These are phyloP conservation scores for Protobothrops mucrosquamatus DNA, from an alignment of 2,113 vertebrate genomes.

Conservation along the genomic window DNA sequence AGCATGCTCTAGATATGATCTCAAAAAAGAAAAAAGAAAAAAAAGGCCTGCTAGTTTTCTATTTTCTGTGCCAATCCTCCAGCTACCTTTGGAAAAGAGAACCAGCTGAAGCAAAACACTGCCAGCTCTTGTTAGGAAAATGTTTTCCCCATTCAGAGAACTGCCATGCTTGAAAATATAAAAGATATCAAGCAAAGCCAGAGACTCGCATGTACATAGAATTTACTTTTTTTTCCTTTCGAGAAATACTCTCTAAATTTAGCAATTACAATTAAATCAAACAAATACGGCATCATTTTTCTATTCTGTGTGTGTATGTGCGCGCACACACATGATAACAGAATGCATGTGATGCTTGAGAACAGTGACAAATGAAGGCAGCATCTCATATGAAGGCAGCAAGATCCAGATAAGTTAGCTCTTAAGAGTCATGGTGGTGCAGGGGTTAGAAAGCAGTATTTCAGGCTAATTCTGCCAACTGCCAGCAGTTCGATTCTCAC, in stretches of 20 bases:
- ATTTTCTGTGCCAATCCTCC: constrained; percentile 39
- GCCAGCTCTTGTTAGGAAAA: constrained; percentile 57
- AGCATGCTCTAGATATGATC: constrained; percentile 48
- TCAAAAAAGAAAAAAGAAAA: background rate
- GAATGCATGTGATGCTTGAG: background rate
- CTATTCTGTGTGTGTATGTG: constrained; percentile 12
- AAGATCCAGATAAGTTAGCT: background rate
- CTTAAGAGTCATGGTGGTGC: background rate
- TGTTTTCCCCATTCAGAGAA: constrained; percentile 59
- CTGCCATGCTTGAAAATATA: constrained; percentile 44
- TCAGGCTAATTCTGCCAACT: background rate
- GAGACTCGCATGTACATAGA: constrained; percentile 44
- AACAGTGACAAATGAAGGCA: background rate
- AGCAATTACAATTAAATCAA: background rate
- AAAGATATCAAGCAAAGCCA: constrained; percentile 53
- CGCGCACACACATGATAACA: background rate
- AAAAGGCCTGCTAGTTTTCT: constrained; percentile 33
- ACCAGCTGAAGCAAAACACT: constrained; percentile 46
- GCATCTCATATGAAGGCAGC: background rate
- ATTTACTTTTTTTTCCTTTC: constrained; percentile 44
- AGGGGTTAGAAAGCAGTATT: background rate
- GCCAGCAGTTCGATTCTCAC: background rate
- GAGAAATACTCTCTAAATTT: constrained; percentile 23
- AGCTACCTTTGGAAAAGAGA: constrained; percentile 27
- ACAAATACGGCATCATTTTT: constrained; percentile 35